Percentiles rank a stretch among this genome's conserved stretches.
Evolutionary conservation across 2,797 vertebrate species (phyloP).

Genomic region (Danio kyathit): DNA sequence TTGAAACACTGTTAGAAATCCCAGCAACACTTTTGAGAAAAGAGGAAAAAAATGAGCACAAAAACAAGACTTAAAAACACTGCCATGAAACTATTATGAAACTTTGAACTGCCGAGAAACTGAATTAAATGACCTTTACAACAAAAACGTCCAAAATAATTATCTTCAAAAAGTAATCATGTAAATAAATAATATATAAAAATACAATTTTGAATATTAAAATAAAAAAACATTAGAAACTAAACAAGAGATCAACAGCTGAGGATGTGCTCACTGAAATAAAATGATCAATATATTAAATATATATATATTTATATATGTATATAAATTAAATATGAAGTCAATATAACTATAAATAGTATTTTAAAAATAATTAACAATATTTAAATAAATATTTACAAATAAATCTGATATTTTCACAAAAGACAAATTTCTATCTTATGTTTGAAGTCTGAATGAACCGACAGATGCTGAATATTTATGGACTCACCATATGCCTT

Average conservation of each 20-base stretch:
- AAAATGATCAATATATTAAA: background rate
- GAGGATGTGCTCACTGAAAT: background rate
- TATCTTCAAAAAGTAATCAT: too few relatives aligned
- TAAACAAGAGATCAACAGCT: background rate
- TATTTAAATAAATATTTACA: too few relatives aligned
- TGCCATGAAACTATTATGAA: background rate
- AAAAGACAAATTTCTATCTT: background rate
- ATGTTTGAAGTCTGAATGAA: background rate
- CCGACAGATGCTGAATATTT: background rate
- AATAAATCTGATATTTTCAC: background rate
- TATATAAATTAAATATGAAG: too few relatives aligned
- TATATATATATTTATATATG: too few relatives aligned
- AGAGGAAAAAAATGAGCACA: background rate
- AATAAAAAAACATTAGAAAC: too few relatives aligned
- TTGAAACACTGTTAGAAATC: slow-evolving; percentile 1
- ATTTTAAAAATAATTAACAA: too few relatives aligned
- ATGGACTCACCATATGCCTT: slow-evolving; percentile 96
- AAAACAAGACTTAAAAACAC: background rate
- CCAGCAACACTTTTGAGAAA: background rate
- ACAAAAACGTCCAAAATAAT: too few relatives aligned
- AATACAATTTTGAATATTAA: too few relatives aligned
- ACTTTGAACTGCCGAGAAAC: background rate
- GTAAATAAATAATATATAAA: too few relatives aligned
- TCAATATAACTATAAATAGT: too few relatives aligned
- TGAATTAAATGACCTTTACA: too few relatives aligned